Base-by-base conservation (phyloP, 2,113 vertebrate species). In the Agapornis roseicollis region DNA sequence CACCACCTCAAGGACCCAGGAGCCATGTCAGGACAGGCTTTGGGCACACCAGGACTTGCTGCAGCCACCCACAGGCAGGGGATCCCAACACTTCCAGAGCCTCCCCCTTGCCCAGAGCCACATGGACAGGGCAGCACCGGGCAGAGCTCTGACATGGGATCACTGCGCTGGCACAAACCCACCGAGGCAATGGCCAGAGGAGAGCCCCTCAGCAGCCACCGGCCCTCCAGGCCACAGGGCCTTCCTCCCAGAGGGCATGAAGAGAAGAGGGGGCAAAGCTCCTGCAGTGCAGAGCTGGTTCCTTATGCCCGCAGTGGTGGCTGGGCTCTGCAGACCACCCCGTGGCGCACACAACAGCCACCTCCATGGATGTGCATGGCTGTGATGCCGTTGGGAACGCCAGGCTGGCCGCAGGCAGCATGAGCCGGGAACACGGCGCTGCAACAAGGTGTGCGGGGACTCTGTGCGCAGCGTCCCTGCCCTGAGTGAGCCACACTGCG, bases 281-380 rank as follows among this genome's bases (percentile, higher is more conserved):
- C 44, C 25, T 5, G 3, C 56, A 2, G 2, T 1, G 1, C 24
- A 52, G 13, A 7, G n/a, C 60, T n/a, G 55, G 17, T 4, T 61
- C 37, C 60, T 5, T 3, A 7, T 24, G 41, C 63, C 47, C 8
- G 1, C 0, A 0, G 70, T 3, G 6, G 22, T 2, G 47, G 39
- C 3, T 19, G 5, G 24, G 18, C 15, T 60, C 83, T n/a, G 33
- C 17, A 5, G 42, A 76, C 18, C 61, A 37, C 12, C 29, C 64
- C 35, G 5, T 0, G 4, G 20, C 2, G 8, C 46, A 41, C 1
- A 1, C 3, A 5, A 18, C 33, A 5, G 10, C 23, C 15, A 6
- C 35, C 23, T 13, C 49, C 8, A 0, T 0, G 1, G 41, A 55
- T 5, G 2, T 17, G 0, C 2, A 58, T 24, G 56, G 56, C 56